These are phyloP conservation scores for Erebia ligea DNA, from an alignment of 2,888 invertebrate species.

Conservation along the genomic window DNA sequence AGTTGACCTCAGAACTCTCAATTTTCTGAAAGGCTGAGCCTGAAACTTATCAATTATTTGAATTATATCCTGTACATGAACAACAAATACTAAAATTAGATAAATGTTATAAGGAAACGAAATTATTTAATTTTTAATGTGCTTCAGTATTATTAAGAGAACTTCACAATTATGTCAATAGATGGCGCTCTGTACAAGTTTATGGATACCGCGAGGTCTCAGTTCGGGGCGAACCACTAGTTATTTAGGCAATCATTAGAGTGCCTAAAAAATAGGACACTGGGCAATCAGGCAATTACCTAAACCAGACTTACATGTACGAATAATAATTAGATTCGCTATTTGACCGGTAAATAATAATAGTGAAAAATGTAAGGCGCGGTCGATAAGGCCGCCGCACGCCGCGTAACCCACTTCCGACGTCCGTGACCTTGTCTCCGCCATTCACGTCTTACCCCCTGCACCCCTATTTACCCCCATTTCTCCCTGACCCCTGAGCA, in stretches of 20 bases:
- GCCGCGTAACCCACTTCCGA: conserved; percentile 81
- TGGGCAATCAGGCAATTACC: background rate
- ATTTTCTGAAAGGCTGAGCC: too few species aligned
- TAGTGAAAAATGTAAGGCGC: conserved; percentile 47
- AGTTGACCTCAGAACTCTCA: too few species aligned
- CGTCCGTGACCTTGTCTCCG: conserved; percentile 81
- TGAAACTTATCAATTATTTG: too few species aligned
- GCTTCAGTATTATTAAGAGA: too few species aligned
- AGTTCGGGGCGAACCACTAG: too few species aligned
- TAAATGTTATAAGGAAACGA: too few species aligned
- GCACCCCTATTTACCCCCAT: conserved; percentile 35
- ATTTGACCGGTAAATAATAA: conserved; percentile 40
- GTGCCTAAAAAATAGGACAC: background rate
- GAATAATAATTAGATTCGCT: conserved; percentile 2
- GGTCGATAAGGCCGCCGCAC: conserved; percentile 71
- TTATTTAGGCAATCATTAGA: background rate
- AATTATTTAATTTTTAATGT: too few species aligned
- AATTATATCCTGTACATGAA: too few species aligned
- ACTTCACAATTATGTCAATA: too few species aligned
- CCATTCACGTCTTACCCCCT: conserved; percentile 76
- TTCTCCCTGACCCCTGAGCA: conserved; percentile 43
- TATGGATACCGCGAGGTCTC: too few species aligned
- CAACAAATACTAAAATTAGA: too few species aligned
- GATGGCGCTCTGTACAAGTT: too few species aligned
- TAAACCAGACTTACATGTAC: background rate